These are phyloP conservation scores for Eubasilissa regina DNA, from an alignment of 1,140 invertebrate species.

Conservation along the genomic window DNA sequence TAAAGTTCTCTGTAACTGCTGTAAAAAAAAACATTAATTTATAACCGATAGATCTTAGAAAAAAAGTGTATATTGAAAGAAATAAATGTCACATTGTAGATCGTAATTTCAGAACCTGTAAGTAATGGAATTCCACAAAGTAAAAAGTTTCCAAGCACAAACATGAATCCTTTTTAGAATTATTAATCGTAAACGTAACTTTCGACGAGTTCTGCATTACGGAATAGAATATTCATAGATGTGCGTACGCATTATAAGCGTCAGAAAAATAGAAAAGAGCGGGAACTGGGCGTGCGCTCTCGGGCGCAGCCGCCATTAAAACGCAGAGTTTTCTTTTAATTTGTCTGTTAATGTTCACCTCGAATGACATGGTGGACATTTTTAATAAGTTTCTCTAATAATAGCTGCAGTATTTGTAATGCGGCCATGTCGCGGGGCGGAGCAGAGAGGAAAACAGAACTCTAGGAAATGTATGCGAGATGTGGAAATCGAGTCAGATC, in stretches of 20 bases:
- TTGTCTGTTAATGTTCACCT: conserved; percentile 55
- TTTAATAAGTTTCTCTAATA: conserved; percentile 55
- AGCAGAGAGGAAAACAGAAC: conserved; percentile 15
- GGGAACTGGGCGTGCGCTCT: conserved; percentile 12
- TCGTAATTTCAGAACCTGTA: too few species aligned
- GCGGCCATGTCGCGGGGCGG: conserved; percentile 22
- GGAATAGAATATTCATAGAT: too few species aligned
- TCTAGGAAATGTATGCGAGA: conserved; percentile 9
- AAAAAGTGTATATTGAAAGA: too few species aligned
- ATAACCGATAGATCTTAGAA: too few species aligned
- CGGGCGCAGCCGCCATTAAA: conserved; percentile 28
- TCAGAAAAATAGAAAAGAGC: conserved; percentile 25
- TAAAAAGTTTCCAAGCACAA: too few species aligned
- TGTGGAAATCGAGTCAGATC: neutral
- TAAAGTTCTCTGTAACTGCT: too few species aligned
- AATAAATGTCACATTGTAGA: too few species aligned
- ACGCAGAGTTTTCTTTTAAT: conserved; percentile 53
- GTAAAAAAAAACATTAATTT: too few species aligned
- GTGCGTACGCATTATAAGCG: neutral
- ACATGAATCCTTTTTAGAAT: too few species aligned
- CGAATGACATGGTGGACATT: conserved; percentile 55
- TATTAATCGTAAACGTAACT: too few species aligned
- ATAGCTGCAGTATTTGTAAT: conserved; percentile 46
- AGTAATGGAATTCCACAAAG: too few species aligned
- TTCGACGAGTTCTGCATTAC: too few species aligned